Percentiles rank a stretch among this genome's conserved stretches.
These are phyloP conservation scores for Eumeta japonica DNA, from an alignment of 1,140 invertebrate species.

Conservation along the genomic window DNA sequence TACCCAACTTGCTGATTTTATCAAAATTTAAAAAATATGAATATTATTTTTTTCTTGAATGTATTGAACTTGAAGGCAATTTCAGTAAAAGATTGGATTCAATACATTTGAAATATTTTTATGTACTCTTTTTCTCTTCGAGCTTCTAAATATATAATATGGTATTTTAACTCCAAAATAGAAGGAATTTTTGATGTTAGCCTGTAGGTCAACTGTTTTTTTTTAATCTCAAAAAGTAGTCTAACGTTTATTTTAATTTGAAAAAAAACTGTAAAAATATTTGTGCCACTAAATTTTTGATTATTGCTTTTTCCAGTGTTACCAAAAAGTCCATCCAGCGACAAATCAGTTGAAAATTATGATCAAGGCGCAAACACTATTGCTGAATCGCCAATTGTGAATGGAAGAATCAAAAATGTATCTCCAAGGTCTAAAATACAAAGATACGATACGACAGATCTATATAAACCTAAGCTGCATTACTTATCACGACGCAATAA, in stretches of 20 bases:
- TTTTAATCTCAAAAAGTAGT: neutral
- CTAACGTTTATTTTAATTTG: neutral
- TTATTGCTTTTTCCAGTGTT: slow-evolving; percentile 24
- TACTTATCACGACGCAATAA: no score
- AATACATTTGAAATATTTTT: neutral
- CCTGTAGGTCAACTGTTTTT: no score
- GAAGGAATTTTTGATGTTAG: no score
- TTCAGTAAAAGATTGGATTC: neutral
- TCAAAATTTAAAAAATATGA: neutral
- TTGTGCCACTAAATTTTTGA: neutral
- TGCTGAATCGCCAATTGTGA: slow-evolving; percentile 14
- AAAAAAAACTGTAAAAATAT: neutral
- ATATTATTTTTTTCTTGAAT: neutral
- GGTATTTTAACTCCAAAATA: neutral
- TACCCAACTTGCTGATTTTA: neutral
- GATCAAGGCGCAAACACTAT: slow-evolving; percentile 24
- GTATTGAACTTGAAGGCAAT: neutral
- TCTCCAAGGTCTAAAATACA: slow-evolving; percentile 27
- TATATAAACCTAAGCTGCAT: slow-evolving; percentile 48
- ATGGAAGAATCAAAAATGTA: slow-evolving; percentile 32
- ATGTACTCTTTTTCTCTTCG: no score
- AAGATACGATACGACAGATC: slow-evolving; percentile 41
- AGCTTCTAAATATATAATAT: neutral
- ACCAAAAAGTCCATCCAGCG: slow-evolving; percentile 45
- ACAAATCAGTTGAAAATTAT: slow-evolving; percentile 51